These are phyloP conservation scores for Eurypyga helias DNA, from an alignment of 2,113 vertebrate genomes.

Conservation along the genomic window DNA sequence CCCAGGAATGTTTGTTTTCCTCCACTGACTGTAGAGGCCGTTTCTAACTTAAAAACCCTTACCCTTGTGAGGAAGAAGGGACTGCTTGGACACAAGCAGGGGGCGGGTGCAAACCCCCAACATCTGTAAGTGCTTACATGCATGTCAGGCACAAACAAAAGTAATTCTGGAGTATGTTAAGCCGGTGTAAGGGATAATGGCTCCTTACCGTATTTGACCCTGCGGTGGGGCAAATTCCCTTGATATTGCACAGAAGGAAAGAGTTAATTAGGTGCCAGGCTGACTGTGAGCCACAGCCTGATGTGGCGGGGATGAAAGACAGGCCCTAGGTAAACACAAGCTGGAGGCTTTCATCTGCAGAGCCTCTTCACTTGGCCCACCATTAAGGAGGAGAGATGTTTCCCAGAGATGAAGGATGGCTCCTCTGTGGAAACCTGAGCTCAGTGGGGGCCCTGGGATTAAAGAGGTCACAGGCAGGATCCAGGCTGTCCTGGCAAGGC, in stretches of 20 bases:
- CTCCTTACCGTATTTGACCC: constrained; percentile 8
- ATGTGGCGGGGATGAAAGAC: constrained; percentile 22
- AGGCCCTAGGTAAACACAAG: constrained; percentile 22
- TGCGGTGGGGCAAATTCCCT: constrained; percentile 15
- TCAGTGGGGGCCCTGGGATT: not conserved
- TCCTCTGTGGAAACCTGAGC: not conserved
- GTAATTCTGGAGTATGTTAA: constrained; percentile 50
- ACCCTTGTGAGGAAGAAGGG: not conserved
- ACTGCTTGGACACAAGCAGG: not conserved
- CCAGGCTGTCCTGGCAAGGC: fast-evolving
- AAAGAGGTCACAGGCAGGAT: not conserved
- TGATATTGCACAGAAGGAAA: constrained; percentile 41
- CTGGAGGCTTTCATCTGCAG: constrained; percentile 32
- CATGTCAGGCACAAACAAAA: constrained; percentile 11
- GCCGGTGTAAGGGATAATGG: not conserved
- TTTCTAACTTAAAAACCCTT: not conserved
- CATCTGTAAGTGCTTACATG: constrained; percentile 48
- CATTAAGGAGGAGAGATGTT: not conserved
- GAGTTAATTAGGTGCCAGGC: constrained; percentile 54
- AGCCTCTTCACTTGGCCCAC: not conserved
- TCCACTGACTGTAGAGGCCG: not conserved
- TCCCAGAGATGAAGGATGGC: not conserved
- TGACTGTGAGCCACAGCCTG: not conserved
- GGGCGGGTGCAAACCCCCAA: not conserved
- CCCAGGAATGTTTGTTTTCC: not conserved